A percentile compares a stretch with the other conserved stretches of the same genome.
Evolutionary conservation across 2,888 invertebrate genomes (phyloP).

Genomic region (Lucinisca nassula): DNA sequence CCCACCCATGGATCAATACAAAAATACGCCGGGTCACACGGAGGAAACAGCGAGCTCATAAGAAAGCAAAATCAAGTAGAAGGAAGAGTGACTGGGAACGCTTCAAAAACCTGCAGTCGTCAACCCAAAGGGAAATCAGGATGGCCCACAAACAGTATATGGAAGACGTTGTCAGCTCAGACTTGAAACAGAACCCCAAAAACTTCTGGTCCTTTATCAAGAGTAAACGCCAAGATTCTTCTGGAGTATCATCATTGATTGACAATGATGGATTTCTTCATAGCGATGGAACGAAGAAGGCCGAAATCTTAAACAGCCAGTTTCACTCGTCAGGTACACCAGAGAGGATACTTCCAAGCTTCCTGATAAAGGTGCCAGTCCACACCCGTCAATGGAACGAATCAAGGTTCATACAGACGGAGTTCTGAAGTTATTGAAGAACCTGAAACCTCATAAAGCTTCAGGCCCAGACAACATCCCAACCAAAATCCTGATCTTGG

Average conservation of each 20-base stretch:
- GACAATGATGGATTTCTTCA: constrained; percentile 20
- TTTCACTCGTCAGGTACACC: not conserved
- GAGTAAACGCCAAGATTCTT: constrained; percentile 18
- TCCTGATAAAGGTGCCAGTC: not conserved
- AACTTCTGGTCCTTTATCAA: constrained; percentile 35
- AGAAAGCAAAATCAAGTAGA: not conserved
- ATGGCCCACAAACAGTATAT: not conserved
- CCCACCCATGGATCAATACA: too few species aligned
- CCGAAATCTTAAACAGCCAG: constrained; percentile 23
- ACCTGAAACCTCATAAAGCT: not conserved
- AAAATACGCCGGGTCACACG: not conserved
- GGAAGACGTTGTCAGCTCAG: not conserved
- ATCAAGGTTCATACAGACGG: not conserved
- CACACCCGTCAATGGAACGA: not conserved
- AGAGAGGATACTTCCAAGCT: not conserved
- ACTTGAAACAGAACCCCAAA: not conserved
- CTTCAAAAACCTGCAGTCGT: not conserved
- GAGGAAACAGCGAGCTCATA: not conserved
- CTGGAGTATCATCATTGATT: constrained; percentile 16
- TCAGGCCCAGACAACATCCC: not conserved
- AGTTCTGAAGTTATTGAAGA: not conserved
- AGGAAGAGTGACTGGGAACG: not conserved
- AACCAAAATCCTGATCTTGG: not conserved
- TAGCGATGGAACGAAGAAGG: not conserved
- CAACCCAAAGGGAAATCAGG: not conserved